Evolutionary conservation across 2,888 invertebrate species (phyloP), one percentile per base, ranked within the genome.

Genomic region (Agriotes lineatus): DNA sequence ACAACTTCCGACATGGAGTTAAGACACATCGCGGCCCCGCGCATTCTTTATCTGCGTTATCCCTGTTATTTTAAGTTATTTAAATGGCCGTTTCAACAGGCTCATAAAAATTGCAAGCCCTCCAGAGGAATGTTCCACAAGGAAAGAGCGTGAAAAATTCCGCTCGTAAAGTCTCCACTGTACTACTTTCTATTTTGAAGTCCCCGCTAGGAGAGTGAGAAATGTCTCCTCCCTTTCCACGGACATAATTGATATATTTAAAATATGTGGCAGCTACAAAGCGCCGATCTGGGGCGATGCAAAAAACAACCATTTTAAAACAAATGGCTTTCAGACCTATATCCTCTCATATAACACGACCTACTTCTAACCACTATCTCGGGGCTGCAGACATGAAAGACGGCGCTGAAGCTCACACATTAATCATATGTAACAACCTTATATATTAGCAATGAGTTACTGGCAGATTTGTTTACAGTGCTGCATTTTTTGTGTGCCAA

Each of bases 291-390:
- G 14, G n/a, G 12, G 33, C 39, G 67, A 60, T 44, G 57, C 65
- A 68, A 68, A 70, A 67, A 68, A 68, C 64, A 63, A 48, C 60
- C 60, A 64, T 68, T 71, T 61, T 63, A 63, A 63, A 63, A 63
- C 30, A 63, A 63, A 63, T 44, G 63, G 33, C 44, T 20, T 44
- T 63, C 44, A 20, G 56, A 63, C 63, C 56, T 33, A 63, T 56
- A 63, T 56, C 56, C 56, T 54, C 56, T 52, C 62, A 14, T 52
- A 50, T 52, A 39, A 52, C 62, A 62, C 35, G 16, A 16, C 22
- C 22, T 63, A 63, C 22, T 56, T 44, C 63, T 14, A 20, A 10
- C 39, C 62, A 52, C 62, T 10, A 52, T 52, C 25, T 48, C 45
- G 42, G 16, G 14, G 20, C 16, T 18, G 58, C 58, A 58, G 58